Evolutionary conservation across 1,140 invertebrate genomes (phyloP), one percentile per base, ranked within the genome.

Genomic region (Scaptomyza hsui): DNA sequence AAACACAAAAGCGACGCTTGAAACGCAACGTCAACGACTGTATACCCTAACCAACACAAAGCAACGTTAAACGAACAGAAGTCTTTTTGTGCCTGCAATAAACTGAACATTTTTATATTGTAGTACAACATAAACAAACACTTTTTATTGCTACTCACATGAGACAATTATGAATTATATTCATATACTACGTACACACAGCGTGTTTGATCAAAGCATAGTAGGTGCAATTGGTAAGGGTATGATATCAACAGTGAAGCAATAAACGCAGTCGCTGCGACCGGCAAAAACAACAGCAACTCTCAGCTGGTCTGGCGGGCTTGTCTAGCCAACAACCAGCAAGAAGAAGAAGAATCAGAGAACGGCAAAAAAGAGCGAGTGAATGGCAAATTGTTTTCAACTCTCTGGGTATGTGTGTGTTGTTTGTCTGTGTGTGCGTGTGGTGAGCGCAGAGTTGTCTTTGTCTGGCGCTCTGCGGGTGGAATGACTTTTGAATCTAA

Each of bases 241-340:
- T 24, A 71, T 57, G 9, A 57, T 10, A 56, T 18, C 57, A 57
- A 59, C 35, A 51, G n/a, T n/a, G n/a, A 41, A 19, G 21, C 39
- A 53, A 59, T 29, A 21, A 47, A 16, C 49, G 32, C 18, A 15
- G 12, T n/a, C 32, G 29, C 42, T 24, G 39, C 57, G 59, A 55
- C 59, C 49, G 45, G 60, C 45, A 75, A 64, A 52, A 77, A 44
- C 24, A 26, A 26, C 5, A n/a, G n/a, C 49, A 59, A 39, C 72
- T 63, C 49, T 64, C 49, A 70, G 65, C 65, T 74, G 60, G 64
- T 60, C 44, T 71, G 61, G 75, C 80, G 79, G 79, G 67, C 80
- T 85, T 67, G 79, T 83, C 80, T 83, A 82, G 79, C 51, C 79
- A 67, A 59, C 61, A 47, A 64, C 62, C 47, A 19, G 45, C 13